Conservation (phyloP, 92 coral and sea anemone genomes). For the Paramuricea clavata region DNA sequence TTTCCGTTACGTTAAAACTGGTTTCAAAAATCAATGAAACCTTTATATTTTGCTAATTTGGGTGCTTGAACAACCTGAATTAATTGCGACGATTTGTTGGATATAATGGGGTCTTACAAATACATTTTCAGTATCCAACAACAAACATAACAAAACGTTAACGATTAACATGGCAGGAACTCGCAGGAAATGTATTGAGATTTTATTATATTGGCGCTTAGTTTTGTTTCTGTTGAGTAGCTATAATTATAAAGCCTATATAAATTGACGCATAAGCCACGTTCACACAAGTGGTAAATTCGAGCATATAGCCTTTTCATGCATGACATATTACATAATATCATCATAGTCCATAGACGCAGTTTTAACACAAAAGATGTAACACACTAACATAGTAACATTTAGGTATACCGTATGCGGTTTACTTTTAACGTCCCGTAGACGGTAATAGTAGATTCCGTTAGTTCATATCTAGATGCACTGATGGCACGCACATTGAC, state of each 20-base stretch:
- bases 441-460: not conserved
- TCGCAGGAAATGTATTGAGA: not conserved
- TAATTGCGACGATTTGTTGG: too few species aligned
- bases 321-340: not conserved
- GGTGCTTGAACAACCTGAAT: too few species aligned
- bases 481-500: too few species aligned
- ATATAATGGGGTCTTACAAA: too few species aligned
- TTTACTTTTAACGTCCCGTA: not conserved
- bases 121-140: too few species aligned
- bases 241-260: too few species aligned
- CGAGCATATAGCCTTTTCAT: not conserved
- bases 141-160: too few species aligned
- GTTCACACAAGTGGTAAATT: not conserved
- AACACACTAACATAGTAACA: slow-evolving; percentile 22
- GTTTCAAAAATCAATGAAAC: too few species aligned
- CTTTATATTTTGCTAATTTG: too few species aligned
- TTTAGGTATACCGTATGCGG: slow-evolving; percentile 18
- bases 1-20: too few species aligned
- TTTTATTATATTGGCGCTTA: not conserved
- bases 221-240: too few species aligned
- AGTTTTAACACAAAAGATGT: not conserved
- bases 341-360: slow-evolving; percentile 15
- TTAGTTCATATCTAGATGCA: not conserved
- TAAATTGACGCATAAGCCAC: not conserved
- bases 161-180: too few species aligned